Conservation (phyloP, 2,113 vertebrate species). For the Talpa occidentalis region DNA sequence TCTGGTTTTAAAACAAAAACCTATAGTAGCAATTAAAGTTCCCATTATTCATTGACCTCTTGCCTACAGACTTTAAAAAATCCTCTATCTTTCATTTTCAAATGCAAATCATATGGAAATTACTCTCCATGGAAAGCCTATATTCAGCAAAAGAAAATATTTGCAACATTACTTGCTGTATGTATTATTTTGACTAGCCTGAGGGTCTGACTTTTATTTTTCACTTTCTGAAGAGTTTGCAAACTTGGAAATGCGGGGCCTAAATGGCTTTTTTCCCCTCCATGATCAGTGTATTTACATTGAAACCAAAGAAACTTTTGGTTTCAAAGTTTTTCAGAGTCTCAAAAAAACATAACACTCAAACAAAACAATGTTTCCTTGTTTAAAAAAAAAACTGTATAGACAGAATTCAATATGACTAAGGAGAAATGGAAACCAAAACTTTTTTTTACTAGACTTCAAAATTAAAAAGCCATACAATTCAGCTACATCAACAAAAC, state of each 20-base stretch:
- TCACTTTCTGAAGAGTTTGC: constrained; percentile 52
- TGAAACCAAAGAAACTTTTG: constrained; percentile 3
- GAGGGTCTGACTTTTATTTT: constrained; percentile 58
- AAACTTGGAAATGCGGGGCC: constrained; percentile 46
- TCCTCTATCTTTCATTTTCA: constrained; percentile 59
- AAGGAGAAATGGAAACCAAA: constrained; percentile 62
- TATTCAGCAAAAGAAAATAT: constrained; percentile 63
- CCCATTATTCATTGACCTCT: constrained; percentile 56
- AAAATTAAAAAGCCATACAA: constrained; percentile 41
- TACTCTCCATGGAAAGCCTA: constrained; percentile 38
- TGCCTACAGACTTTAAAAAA: constrained; percentile 46
- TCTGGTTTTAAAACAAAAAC: constrained; percentile 64
- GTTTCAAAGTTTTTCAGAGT: constrained; percentile 66
- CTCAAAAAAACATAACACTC: neutral
- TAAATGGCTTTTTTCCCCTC: constrained; percentile 31
- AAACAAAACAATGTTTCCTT: constrained; percentile 33
- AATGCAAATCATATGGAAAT: constrained; percentile 68
- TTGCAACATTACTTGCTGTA: constrained; percentile 44
- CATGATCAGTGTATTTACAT: neutral
- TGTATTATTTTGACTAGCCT: constrained; percentile 51
- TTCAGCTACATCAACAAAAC: constrained; percentile 1
- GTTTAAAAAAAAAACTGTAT: constrained; percentile 54
- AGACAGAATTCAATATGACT: constrained; percentile 46
- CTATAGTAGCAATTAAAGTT: constrained; percentile 32
- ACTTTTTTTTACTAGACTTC: constrained; percentile 51